Percentiles rank a stretch among this genome's conserved stretches.
Conservation (phyloP, 2,113 vertebrate species). For the Actenoides hombroni region DNA sequence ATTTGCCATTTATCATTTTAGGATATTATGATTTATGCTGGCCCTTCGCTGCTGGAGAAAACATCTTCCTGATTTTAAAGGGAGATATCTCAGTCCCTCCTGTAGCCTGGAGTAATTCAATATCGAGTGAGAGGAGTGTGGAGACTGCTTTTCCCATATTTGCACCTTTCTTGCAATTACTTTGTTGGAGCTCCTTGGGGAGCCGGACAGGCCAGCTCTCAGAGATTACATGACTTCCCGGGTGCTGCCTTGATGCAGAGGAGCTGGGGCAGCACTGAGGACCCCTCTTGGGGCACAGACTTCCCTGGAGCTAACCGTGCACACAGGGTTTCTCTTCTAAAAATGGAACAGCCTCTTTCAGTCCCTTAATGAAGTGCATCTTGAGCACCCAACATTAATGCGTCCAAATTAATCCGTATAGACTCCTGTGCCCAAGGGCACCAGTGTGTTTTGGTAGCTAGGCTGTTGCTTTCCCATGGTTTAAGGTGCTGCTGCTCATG, state of each 20-base stretch:
- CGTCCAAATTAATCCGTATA: not conserved
- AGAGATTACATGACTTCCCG: not conserved
- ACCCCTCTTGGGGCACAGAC: not conserved
- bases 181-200: not conserved
- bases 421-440: rapidly evolving
- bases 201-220: not conserved
- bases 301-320: not conserved
- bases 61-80: not conserved
- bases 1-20: not conserved
- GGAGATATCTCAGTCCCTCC: not conserved
- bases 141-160: not conserved
- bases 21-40: not conserved
- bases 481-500: not conserved
- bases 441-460: not conserved
- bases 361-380: not conserved
- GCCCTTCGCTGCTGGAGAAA: not conserved
- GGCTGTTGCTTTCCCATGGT: not conserved
- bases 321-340: not conserved
- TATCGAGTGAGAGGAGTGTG: not conserved
- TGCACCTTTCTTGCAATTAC: not conserved
- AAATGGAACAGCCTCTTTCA: not conserved
- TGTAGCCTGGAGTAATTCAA: not conserved
- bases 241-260: not conserved
- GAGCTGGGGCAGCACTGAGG: not conserved
- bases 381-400: not conserved